Evolutionary conservation across 2,888 invertebrate species (phyloP).

Genomic region (Lycocerus yunnanus): DNA sequence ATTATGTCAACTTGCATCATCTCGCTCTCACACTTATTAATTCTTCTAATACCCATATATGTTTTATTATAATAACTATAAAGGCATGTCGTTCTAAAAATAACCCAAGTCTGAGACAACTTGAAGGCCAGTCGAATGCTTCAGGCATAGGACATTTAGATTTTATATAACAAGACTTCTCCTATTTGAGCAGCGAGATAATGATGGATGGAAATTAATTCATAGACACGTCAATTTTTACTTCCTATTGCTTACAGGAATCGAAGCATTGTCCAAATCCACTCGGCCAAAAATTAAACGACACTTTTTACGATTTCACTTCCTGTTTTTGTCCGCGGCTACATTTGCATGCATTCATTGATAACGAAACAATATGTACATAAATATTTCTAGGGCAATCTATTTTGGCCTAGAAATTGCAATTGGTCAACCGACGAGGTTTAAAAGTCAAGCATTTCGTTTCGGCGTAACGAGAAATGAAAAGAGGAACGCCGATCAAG

Average conservation of each 20-base stretch:
- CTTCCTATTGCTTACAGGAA: background rate
- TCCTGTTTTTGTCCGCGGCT: background rate
- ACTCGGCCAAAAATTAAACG: background rate
- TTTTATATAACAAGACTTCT: background rate
- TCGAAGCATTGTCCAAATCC: background rate
- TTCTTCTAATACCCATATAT: slow-evolving; percentile 16
- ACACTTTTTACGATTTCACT: background rate
- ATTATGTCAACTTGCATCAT: background rate
- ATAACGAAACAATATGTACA: background rate
- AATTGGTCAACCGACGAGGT: background rate
- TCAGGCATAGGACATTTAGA: slow-evolving; percentile 33
- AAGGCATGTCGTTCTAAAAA: slow-evolving; percentile 48
- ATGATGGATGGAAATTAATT: slow-evolving; percentile 1
- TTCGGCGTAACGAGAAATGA: too few species aligned
- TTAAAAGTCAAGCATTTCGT: background rate
- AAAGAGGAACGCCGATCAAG: background rate
- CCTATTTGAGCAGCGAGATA: background rate
- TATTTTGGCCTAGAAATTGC: background rate
- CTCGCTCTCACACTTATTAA: background rate
- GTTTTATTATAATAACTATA: slow-evolving; percentile 39
- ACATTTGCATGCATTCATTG: background rate
- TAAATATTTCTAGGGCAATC: background rate
- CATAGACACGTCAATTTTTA: background rate
- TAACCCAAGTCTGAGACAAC: slow-evolving; percentile 47
- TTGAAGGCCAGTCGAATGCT: slow-evolving; percentile 48